Evolutionary conservation across 2,113 vertebrate genomes (phyloP).

Genomic region (Vireo altiloquus): DNA sequence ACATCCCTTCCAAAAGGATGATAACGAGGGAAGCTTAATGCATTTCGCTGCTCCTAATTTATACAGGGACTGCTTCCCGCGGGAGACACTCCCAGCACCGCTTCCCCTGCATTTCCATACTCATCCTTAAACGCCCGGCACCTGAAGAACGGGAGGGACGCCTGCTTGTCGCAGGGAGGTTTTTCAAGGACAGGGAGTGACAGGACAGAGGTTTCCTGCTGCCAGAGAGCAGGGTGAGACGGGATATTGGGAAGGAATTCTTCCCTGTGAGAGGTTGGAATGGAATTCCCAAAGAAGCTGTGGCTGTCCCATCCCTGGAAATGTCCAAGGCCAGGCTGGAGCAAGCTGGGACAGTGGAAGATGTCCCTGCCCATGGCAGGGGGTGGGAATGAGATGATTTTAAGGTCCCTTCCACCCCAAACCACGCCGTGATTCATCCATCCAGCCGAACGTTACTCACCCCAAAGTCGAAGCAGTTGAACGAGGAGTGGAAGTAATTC

Average conservation of each 20-base stretch:
- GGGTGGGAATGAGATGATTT: background rate
- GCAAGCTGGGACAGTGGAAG: background rate
- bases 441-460: slow-evolving; percentile 69
- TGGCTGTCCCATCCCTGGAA: background rate
- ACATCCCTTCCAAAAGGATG: background rate
- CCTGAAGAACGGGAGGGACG: background rate
- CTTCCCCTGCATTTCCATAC: background rate
- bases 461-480: slow-evolving; percentile 98
- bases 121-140: background rate
- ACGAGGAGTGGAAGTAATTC: slow-evolving; percentile 96
- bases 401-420: background rate
- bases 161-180: background rate
- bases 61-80: background rate
- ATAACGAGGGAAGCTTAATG: background rate
- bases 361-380: background rate
- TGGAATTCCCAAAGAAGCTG: background rate
- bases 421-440: background rate
- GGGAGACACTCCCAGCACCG: background rate
- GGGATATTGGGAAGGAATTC: background rate
- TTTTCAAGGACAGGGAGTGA: background rate
- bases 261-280: background rate
- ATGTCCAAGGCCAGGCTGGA: background rate
- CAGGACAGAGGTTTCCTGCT: background rate
- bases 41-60: background rate
- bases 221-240: background rate